A percentile compares a stretch with the other conserved stretches of the same genome.
Evolutionary conservation across 37 sponge, comb jelly and placozoan species (phyloP).

Genomic region (Haliclona indistincta): DNA sequence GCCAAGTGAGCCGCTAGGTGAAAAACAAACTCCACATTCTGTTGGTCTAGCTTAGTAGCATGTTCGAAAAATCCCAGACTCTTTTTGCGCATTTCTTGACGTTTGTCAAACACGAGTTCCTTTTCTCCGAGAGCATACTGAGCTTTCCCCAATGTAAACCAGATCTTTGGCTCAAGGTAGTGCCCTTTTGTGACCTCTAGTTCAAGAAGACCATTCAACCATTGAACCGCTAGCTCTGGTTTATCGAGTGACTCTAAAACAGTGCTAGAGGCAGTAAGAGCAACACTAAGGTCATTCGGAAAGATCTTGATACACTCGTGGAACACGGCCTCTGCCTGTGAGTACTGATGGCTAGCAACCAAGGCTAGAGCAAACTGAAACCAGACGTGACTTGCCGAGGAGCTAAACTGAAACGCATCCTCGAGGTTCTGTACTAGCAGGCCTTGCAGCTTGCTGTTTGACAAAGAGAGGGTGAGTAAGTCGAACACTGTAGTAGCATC

Average conservation of each 20-base stretch:
- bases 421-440: slow-evolving; percentile 43
- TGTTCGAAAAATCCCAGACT: slow-evolving; percentile 25
- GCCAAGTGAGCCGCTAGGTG: slow-evolving; percentile 43
- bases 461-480: slow-evolving; percentile 18
- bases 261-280: slow-evolving; percentile 41
- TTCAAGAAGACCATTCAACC: slow-evolving; percentile 18
- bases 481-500: slow-evolving; percentile 25
- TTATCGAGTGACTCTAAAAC: slow-evolving; percentile 26
- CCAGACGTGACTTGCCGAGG: slow-evolving; percentile 41
- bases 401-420: slow-evolving; percentile 37
- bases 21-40: slow-evolving; percentile 44
- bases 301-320: slow-evolving; percentile 48
- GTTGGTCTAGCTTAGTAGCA: slow-evolving; percentile 28
- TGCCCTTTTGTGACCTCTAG: background rate
- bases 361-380: slow-evolving; percentile 60
- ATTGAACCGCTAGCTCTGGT: slow-evolving; percentile 45
- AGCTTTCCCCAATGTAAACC: slow-evolving; percentile 34
- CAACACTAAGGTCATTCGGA: slow-evolving; percentile 37
- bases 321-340: slow-evolving; percentile 56
- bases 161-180: slow-evolving; percentile 38
- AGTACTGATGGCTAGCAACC: slow-evolving; percentile 15
- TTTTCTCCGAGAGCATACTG: slow-evolving; percentile 14
- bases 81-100: slow-evolving; percentile 33
- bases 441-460: slow-evolving; percentile 15
- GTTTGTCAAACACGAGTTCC: slow-evolving; percentile 37